Base-by-base conservation (phyloP, 2,888 invertebrate species). In the Morpho deidamia region DNA sequence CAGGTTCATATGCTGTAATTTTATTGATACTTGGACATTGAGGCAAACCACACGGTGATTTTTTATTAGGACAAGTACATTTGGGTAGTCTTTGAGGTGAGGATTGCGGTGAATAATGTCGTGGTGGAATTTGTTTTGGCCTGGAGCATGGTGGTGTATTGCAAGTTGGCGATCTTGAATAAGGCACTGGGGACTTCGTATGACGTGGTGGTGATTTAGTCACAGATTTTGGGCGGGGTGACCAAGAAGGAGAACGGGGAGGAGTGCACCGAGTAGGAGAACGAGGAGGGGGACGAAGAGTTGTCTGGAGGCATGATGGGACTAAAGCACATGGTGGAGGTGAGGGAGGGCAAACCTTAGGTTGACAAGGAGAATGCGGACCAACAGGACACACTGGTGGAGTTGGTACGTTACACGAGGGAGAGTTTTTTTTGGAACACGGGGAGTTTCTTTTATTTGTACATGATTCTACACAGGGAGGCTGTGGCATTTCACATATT, bases 401-500 rank as follows among this genome's bases (percentile, higher is more conserved):
- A 2, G 48, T 46, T n/a, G 35, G 53, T 32, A 47, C 61, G 44
- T 46, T 43, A 44, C 60, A 62, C 11, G 56, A 44, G 11, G 61
- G 56, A 9, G 58, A 43, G 51, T 51, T 59, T 8, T 61, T 52
- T 33, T 63, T 61, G 4, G 56, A 49, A 53, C 75, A 72, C 2
- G 66, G 53, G 9, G 74, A 65, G 4, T 65, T 64, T 35, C 60
- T 58, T 49, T 60, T 44, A 8, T 42, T 58, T 10, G 63, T 54
- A 56, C 74, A 74, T 3, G 51, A 46, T 14, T 55, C 56, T 45
- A 61, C 66, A 57, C 74, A 76, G 8, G 65, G 60, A 2, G 68
- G 59, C 12, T 59, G 61, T 7, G 67, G 62, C 11, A 73, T 74
- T 50, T 65, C 64, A 46, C 65, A 63, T 12, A 50, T 43, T 2